Evolutionary conservation across 2,797 vertebrate species (phyloP), one percentile per base, ranked within the genome.

Genomic region (Gobionotothen gibberifrons): DNA sequence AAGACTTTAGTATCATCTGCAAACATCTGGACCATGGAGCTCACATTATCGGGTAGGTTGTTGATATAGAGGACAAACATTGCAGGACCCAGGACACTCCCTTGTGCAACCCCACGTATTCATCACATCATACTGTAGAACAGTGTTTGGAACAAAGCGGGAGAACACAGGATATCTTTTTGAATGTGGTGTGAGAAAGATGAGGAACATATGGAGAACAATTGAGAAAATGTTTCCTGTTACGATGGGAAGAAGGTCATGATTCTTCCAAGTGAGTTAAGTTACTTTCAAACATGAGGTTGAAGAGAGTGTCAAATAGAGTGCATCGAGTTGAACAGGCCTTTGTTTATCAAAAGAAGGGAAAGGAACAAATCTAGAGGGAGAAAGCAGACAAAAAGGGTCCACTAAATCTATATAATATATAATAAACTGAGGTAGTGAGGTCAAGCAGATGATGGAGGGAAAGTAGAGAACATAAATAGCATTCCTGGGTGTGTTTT

Each of bases 401-500:
- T 19, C 16, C 42, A 17, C 16, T 16, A 17, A 8, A 47, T n/a
- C 9, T 9, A 19, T 8, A 56, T 21, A 11, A 29, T 0, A 40
- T 5, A 5, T 26, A 26, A 26, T 26, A 26, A 1, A 26, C 26
- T n/a, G 47, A 59, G 21, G 6, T 53, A 58, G 1, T 3, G 9
- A 26, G 12, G 15, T 43, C 14, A 13, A 69, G 54, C 21, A 29
- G n/a, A 55, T 15, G 9, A 51, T 3, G 15, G 9, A 7, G 26
- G 17, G 32, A 39, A 11, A 26, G 42, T 10, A 40, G 49, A 58
- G 52, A 82, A 84, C 64, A 80, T 74, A 76, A 89, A 85, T 63
- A 89, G 80, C 85, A 89, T 90, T 91, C 86, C 70, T 76, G 74
- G 68, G 68, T 78, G 81, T 86, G 81, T 90, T 87, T 89, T 69